phyloP scores from a whole-genome alignment of 2,888 invertebrate genomes.

The Thumatha senex region DNA sequence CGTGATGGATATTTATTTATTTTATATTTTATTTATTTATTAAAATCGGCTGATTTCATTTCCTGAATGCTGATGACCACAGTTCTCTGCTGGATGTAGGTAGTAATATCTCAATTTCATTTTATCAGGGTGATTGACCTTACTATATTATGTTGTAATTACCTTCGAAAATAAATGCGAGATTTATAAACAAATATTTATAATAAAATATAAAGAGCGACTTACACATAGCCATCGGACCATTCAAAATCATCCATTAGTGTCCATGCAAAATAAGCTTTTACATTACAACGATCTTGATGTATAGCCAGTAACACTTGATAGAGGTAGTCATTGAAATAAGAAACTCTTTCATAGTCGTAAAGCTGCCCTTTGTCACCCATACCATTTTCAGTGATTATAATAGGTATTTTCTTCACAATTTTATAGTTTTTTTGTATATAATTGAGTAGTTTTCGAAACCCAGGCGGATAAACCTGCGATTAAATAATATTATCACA shows the following conservation, averaged over 20 bases:
- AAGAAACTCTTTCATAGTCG: conserved; percentile 58
- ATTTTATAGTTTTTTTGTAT: conserved; percentile 75
- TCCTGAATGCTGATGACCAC: too few species aligned
- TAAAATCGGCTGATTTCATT: too few species aligned
- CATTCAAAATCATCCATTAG: conserved; percentile 85
- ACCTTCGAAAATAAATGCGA: too few species aligned
- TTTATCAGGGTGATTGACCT: too few species aligned
- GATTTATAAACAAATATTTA: too few species aligned
- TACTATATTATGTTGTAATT: too few species aligned
- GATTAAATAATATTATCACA: neutral
- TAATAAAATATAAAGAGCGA: neutral
- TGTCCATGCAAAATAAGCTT: conserved; percentile 81
- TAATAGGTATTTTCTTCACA: conserved; percentile 31
- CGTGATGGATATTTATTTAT: too few species aligned
- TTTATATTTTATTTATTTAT: too few species aligned
- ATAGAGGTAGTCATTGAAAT: conserved; percentile 53
- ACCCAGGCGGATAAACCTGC: conserved; percentile 85
- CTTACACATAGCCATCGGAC: conserved; percentile 51
- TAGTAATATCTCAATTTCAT: too few species aligned
- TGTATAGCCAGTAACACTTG: conserved; percentile 55
- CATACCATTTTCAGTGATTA: conserved; percentile 79
- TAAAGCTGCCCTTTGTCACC: conserved; percentile 56
- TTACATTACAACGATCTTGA: conserved; percentile 57
- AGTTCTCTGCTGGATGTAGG: too few species aligned
- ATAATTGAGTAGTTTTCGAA: conserved; percentile 85